phyloP scores from a whole-genome alignment of 1,140 invertebrate species.

The Anagrus nilaparvatae region DNA sequence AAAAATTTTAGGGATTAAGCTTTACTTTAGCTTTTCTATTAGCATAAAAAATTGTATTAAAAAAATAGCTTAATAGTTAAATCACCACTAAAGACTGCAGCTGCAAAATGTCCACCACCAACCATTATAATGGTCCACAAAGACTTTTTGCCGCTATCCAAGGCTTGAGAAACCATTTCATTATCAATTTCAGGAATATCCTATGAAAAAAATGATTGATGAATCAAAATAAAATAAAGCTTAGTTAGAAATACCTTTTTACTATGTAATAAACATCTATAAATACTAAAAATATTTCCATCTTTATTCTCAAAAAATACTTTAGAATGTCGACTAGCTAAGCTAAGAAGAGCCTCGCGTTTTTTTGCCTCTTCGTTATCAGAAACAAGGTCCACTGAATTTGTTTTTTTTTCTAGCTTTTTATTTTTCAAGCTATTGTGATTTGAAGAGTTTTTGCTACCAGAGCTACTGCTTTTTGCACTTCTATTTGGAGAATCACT shows the following conservation, averaged over 20 bases:
- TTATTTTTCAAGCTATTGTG: slow-evolving; percentile 14
- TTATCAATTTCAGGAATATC: slow-evolving; percentile 37
- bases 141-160: slow-evolving; percentile 31
- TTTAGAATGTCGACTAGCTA: slow-evolving; percentile 53
- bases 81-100: slow-evolving; percentile 65
- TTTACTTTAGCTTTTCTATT: not conserved
- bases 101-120: slow-evolving; percentile 80
- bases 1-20: not conserved
- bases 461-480: slow-evolving; percentile 14
- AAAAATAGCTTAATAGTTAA: slow-evolving; percentile 1
- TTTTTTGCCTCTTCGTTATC: too few relatives aligned
- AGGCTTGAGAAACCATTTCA: slow-evolving; percentile 39
- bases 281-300: slow-evolving; percentile 61
- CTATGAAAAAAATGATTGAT: slow-evolving; percentile 32
- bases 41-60: not conserved
- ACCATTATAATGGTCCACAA: slow-evolving; percentile 70
- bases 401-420: slow-evolving; percentile 21
- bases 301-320: slow-evolving; percentile 60
- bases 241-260: slow-evolving; percentile 45
- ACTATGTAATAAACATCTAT: slow-evolving; percentile 56
- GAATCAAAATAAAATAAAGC: not conserved
- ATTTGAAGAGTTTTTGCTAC: not conserved
- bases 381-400: too few relatives aligned
- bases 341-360: slow-evolving; percentile 35
- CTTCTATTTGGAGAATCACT: slow-evolving; percentile 16